Base-by-base conservation (phyloP, 2,888 invertebrate species). In the Drosophila subsilvestris region DNA sequence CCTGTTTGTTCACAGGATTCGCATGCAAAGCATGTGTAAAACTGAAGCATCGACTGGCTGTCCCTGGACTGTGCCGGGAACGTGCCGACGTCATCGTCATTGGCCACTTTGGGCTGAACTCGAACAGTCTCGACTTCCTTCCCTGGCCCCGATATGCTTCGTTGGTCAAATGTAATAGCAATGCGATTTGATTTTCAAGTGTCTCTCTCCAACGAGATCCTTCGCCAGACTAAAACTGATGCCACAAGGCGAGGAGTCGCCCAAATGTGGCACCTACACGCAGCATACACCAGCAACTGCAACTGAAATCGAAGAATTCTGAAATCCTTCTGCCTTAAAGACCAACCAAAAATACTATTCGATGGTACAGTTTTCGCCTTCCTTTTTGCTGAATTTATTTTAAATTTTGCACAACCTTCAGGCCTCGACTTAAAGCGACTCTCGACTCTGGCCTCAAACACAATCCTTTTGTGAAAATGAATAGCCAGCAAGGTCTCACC, bases 101-200 rank as follows among this genome's bases (percentile, higher is more conserved):
- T 73, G 69, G 74, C 48, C 63, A 61, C 62, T 62, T 61, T 60
- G 10, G 50, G 66, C 29, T 49, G 12, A 12, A 2, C 27, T 29
- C 27, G 9, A 1, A 22, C 48, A 71, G 51, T 25, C 51, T 51
- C 29, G 51, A 14, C 32, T 37, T 3, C 12, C 25, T 17, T 17
- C n/a, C 20, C 6, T 53, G 61, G 51, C 53, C 57, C 60, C 47
- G 86, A 67, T 76, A 86, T 80, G 80, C 70, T 73, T 84, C 70
- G 68, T 66, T 87, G 78, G 73, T 50, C 60, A 78, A 80, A 86
- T 86, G 72, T 83, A 84, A 80, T 77, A 61, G 78, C 72, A 84
- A 53, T 72, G 69, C 68, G 80, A 83, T 77, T 76, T 77, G 63
- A 76, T 83, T 74, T 80, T 32, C 51, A 60, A 71, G 63, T 63